Conservation (phyloP, 2,113 vertebrate species). For the Macquaria australasica region DNA sequence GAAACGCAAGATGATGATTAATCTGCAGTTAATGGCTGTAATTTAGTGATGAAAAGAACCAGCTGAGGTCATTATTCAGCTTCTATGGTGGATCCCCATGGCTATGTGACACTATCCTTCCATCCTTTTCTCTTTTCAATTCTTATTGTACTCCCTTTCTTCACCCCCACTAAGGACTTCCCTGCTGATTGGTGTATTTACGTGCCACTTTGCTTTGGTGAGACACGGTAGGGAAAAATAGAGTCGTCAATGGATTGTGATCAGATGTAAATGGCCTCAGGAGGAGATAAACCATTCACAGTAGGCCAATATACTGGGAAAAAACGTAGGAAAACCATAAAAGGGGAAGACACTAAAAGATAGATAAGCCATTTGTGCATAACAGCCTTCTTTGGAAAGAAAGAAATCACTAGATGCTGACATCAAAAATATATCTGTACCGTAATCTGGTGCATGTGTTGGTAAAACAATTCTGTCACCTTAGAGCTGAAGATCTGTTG, state of each 20-base stretch:
- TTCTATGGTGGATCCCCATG: constrained; percentile 20
- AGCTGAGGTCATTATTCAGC: constrained; percentile 51
- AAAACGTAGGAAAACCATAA: constrained; percentile 1
- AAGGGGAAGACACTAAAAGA: constrained; percentile 9
- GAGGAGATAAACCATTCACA: constrained; percentile 29
- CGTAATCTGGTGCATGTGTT: constrained; percentile 1
- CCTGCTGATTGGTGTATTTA: constrained; percentile 14
- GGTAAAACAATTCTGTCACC: constrained; percentile 30
- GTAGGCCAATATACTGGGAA: constrained; percentile 5
- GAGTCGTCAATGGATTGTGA: constrained; percentile 21
- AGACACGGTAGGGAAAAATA: constrained; percentile 28
- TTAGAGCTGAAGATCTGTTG: background rate
- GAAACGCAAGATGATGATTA: constrained; percentile 51
- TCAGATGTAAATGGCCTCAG: constrained; percentile 33
- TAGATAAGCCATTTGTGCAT: background rate
- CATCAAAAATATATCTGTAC: background rate
- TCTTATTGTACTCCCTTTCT: constrained; percentile 13
- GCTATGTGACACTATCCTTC: constrained; percentile 45
- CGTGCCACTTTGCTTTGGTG: constrained; percentile 16
- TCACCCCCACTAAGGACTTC: constrained; percentile 4
- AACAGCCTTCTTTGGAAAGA: background rate
- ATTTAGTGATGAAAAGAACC: constrained; percentile 63
- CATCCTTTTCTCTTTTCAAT: constrained; percentile 34
- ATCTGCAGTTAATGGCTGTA: constrained; percentile 55
- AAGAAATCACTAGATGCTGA: background rate